These are phyloP conservation scores for Eulemur rubriventer DNA, from an alignment of 2,797 vertebrate species.

Conservation along the genomic window DNA sequence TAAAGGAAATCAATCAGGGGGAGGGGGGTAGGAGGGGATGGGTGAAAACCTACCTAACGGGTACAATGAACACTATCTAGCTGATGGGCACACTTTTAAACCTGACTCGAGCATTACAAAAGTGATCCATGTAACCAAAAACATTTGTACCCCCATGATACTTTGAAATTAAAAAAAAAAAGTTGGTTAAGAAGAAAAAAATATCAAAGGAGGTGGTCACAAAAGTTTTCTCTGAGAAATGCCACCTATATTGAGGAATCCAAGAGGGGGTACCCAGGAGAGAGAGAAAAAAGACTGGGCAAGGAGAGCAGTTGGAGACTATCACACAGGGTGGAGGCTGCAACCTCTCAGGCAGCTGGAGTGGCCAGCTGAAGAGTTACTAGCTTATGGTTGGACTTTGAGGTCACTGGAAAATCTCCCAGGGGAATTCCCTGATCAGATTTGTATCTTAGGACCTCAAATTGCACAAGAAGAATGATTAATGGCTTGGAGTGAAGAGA, in stretches of 20 bases:
- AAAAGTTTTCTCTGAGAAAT: neutral
- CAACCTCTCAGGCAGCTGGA: no score
- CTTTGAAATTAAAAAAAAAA: no score
- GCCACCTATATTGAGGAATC: neutral
- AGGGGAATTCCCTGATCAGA: neutral
- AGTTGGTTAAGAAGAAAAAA: no score
- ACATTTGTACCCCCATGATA: no score
- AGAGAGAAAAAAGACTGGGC: neutral
- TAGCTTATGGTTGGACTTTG: neutral
- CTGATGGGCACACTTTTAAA: no score
- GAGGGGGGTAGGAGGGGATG: no score
- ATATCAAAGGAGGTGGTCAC: neutral
- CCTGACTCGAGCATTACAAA: no score
- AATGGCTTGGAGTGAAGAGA: neutral
- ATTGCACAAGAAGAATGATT: neutral
- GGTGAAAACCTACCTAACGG: no score
- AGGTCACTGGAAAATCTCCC: neutral
- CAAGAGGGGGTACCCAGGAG: neutral
- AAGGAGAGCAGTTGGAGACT: neutral
- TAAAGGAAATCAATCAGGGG: no score
- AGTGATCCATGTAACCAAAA: no score
- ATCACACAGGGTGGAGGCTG: fast-evolving
- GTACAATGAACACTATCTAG: no score
- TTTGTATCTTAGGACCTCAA: neutral
- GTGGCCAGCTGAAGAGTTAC: neutral